Evolutionary conservation across 2,888 invertebrate genomes (phyloP).

Genomic region (Drosophila helvetica): DNA sequence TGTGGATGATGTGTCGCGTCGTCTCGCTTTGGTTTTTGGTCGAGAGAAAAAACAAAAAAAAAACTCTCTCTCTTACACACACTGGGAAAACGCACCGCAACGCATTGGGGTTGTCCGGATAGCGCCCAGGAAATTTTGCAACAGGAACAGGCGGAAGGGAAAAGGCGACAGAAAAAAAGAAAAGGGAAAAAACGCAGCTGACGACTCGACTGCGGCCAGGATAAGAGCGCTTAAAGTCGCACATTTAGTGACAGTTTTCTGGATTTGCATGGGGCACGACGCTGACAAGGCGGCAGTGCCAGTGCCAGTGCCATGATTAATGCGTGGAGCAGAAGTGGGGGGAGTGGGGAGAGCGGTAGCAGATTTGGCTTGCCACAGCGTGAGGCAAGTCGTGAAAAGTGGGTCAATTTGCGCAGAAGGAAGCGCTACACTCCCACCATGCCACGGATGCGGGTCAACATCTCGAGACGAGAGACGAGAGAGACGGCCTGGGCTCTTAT

Average conservation of each 20-base stretch:
- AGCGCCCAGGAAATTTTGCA: conserved; percentile 61
- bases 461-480: not conserved
- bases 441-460: not conserved
- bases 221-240: conserved; percentile 79
- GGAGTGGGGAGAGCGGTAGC: conserved; percentile 28
- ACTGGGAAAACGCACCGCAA: not conserved
- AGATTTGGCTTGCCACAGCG: conserved; percentile 35
- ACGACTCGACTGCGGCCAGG: conserved; percentile 50
- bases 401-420: conserved; percentile 52
- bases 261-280: conserved; percentile 68
- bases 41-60: conserved; percentile 39
- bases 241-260: conserved; percentile 78
- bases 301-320: conserved; percentile 66
- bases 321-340: conserved; percentile 57
- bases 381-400: conserved; percentile 33
- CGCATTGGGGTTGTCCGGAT: conserved; percentile 22
- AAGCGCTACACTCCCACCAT: not conserved
- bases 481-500: not conserved
- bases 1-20: conserved; percentile 62
- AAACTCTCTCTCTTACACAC: conserved; percentile 41
- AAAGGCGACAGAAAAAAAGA: conserved; percentile 32
- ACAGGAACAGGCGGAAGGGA: conserved; percentile 52
- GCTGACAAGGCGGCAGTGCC: conserved; percentile 56
- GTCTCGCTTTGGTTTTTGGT: conserved; percentile 62
- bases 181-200: conserved; percentile 19